Evolutionary conservation across 2,797 vertebrate species (phyloP).

Genomic region (Botia almorhae): DNA sequence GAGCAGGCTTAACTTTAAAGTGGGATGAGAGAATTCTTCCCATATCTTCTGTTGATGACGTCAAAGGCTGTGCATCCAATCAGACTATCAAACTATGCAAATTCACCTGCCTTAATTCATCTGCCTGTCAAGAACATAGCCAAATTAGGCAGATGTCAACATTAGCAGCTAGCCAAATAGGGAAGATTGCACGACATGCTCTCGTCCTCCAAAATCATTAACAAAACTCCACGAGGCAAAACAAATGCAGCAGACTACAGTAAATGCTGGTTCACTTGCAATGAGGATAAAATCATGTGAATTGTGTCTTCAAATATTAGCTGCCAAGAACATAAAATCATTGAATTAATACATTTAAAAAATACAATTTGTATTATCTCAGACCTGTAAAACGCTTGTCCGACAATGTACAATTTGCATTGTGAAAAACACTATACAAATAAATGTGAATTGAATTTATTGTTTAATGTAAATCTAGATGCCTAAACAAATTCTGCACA

Average conservation of each 20-base stretch:
- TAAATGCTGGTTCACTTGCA: neutral
- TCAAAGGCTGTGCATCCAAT: neutral
- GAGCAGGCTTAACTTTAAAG: neutral
- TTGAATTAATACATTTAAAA: no score
- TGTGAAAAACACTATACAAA: no score
- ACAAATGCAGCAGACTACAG: neutral
- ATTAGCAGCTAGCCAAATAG: neutral
- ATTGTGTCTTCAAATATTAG: no score
- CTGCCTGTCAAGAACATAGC: neutral
- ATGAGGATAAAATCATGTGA: no score
- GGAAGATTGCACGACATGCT: neutral
- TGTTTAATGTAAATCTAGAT: no score
- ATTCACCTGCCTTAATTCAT: neutral
- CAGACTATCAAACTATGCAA: neutral
- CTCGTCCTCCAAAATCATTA: neutral
- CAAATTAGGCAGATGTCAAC: neutral
- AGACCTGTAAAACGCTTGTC: no score
- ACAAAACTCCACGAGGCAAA: neutral
- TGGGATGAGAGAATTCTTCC: neutral
- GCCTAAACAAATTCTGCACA: no score
- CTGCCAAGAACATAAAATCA: no score
- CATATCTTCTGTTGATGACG: neutral
- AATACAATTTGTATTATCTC: no score
- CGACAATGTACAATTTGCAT: no score
- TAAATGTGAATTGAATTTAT: no score